Percentiles rank a stretch among this genome's conserved stretches.
These are phyloP conservation scores for Lagenorhynchus albirostris DNA, from an alignment of 2,113 vertebrate species.

Conservation along the genomic window DNA sequence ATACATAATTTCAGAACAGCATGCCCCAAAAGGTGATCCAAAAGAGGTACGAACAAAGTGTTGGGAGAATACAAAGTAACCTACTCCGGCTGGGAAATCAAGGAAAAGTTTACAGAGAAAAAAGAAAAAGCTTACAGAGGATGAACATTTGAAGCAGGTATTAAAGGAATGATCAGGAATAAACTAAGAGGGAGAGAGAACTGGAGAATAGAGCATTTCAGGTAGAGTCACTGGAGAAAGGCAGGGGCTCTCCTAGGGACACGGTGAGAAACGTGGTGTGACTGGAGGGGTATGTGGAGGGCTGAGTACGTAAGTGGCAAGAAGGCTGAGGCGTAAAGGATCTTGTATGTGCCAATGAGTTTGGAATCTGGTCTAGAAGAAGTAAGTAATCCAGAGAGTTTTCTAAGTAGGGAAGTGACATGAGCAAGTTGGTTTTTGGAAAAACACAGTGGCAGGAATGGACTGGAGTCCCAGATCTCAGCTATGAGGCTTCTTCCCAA, in stretches of 20 bases:
- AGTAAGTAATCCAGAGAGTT: neutral
- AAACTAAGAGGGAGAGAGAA: neutral
- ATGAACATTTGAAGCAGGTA: neutral
- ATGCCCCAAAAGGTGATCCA: neutral
- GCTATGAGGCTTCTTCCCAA: neutral
- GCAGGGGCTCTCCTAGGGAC: neutral
- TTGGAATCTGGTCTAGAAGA: neutral
- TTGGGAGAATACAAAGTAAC: neutral
- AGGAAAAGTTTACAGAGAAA: neutral
- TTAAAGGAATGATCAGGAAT: neutral
- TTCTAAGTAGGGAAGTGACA: neutral
- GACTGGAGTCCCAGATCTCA: neutral
- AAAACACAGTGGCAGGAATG: neutral
- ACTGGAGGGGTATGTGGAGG: no score
- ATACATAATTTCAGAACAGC: neutral
- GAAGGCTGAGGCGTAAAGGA: neutral
- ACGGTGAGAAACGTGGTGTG: accelerated
- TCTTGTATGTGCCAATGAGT: neutral
- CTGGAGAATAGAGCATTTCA: neutral
- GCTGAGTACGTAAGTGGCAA: accelerated
- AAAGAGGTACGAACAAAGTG: neutral
- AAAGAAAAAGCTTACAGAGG: no score
- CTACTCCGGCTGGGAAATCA: neutral
- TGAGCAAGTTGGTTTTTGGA: neutral
- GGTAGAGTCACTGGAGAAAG: neutral